Evolutionary conservation across 92 coral and sea anemone species (phyloP).

Genomic region (Epizoanthus illoricatus): DNA sequence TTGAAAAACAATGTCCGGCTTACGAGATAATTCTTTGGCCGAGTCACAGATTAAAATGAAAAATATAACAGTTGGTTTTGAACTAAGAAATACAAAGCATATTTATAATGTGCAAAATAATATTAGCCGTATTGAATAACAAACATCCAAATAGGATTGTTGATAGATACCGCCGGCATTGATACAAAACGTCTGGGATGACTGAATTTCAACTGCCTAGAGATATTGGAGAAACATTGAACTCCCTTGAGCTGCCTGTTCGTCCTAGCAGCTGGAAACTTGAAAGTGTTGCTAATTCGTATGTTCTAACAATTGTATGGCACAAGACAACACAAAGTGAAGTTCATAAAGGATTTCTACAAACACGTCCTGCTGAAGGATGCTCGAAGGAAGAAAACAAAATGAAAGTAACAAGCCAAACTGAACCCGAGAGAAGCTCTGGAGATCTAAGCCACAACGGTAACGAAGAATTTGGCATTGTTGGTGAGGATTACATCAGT

Average conservation of each 20-base stretch:
- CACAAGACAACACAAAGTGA: neutral
- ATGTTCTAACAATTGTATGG: constrained; percentile 32
- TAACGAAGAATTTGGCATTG: neutral
- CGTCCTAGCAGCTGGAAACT: constrained; percentile 25
- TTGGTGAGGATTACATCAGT: neutral
- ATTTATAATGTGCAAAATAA: too few relatives aligned
- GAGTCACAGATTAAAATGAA: neutral
- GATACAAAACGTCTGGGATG: neutral
- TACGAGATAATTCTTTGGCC: neutral
- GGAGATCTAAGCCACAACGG: neutral
- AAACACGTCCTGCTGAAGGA: neutral
- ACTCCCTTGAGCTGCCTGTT: constrained; percentile 16
- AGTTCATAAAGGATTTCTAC: neutral
- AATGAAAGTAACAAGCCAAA: neutral
- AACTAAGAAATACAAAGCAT: neutral
- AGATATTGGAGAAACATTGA: constrained; percentile 8
- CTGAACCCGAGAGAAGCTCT: neutral
- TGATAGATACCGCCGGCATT: neutral
- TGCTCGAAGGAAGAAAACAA: constrained; percentile 1
- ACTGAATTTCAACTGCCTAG: constrained; percentile 5
- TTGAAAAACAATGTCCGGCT: neutral
- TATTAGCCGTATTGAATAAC: neutral
- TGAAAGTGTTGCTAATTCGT: neutral
- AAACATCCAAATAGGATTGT: neutral
- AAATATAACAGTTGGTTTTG: neutral